Evolutionary conservation across 2,888 invertebrate species (phyloP).

Genomic region (Ennomos quercinarius): DNA sequence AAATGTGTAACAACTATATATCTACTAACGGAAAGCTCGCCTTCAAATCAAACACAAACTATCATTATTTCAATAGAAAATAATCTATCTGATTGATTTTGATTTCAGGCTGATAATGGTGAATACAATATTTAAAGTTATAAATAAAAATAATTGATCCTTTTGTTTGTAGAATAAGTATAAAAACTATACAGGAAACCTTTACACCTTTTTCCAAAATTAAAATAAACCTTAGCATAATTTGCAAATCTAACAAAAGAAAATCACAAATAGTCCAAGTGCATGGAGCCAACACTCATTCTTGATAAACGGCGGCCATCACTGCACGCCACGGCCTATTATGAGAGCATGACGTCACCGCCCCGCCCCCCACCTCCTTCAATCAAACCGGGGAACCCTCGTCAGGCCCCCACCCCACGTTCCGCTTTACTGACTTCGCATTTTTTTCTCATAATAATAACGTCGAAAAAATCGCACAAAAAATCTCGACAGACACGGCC

Average conservation of each 20-base stretch:
- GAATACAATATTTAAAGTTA: no score
- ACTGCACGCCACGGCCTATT: slow-evolving; percentile 83
- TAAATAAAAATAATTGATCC: no score
- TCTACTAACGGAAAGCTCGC: no score
- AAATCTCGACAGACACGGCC: slow-evolving; percentile 81
- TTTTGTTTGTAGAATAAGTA: no score
- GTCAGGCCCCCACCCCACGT: slow-evolving; percentile 83
- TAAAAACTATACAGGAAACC: no score
- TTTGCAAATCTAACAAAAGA: slow-evolving; percentile 4
- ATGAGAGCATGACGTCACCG: slow-evolving; percentile 85
- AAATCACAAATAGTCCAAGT: slow-evolving; percentile 69
- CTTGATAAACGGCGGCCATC: slow-evolving; percentile 84
- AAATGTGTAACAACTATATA: no score
- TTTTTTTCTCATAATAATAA: slow-evolving; percentile 85
- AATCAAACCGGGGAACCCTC: slow-evolving; percentile 84
- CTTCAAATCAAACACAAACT: no score
- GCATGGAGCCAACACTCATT: slow-evolving; percentile 72
- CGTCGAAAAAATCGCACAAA: slow-evolving; percentile 84
- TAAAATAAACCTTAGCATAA: no score
- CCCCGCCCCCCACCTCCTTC: slow-evolving; percentile 83
- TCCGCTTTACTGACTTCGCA: slow-evolving; percentile 84
- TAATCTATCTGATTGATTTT: no score
- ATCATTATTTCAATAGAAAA: no score
- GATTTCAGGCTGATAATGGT: no score
- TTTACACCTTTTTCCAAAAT: no score